Evolutionary conservation across 2,797 vertebrate genomes (phyloP).

Genomic region (Argentina silus): DNA sequence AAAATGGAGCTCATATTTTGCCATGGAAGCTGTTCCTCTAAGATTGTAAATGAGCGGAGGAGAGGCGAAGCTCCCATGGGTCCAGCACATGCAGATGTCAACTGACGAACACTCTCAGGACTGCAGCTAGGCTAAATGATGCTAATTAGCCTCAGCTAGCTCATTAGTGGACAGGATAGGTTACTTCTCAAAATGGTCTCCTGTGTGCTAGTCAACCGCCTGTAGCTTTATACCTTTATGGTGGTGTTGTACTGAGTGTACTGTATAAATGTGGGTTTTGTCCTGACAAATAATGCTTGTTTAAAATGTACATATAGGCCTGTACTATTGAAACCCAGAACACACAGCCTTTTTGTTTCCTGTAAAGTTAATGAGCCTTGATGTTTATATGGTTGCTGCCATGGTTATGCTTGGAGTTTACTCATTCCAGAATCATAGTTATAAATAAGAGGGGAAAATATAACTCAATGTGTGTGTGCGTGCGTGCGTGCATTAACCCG

Average conservation of each 20-base stretch:
- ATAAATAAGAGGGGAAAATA: background rate
- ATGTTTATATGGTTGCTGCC: background rate
- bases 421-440: background rate
- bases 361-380: background rate
- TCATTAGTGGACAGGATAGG: conserved; percentile 37
- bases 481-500: conserved; percentile 9
- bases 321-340: background rate
- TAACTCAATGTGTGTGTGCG: conserved; percentile 10
- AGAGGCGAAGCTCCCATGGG: background rate
- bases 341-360: conserved; percentile 38
- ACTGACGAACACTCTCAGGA: conserved; percentile 1
- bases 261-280: background rate
- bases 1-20: background rate
- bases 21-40: background rate
- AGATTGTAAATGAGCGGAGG: background rate
- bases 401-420: background rate
- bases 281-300: no score
- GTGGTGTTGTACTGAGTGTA: conserved; percentile 15
- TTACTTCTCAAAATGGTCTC: conserved; percentile 18
- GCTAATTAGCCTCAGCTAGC: conserved; percentile 35
- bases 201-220: conserved; percentile 7
- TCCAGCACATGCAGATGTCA: background rate
- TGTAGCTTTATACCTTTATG: conserved; percentile 1
- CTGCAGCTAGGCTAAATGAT: conserved; percentile 1
- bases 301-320: background rate